Conservation (phyloP, 2,888 invertebrate species). For the Tanytarsus gracilentus region DNA sequence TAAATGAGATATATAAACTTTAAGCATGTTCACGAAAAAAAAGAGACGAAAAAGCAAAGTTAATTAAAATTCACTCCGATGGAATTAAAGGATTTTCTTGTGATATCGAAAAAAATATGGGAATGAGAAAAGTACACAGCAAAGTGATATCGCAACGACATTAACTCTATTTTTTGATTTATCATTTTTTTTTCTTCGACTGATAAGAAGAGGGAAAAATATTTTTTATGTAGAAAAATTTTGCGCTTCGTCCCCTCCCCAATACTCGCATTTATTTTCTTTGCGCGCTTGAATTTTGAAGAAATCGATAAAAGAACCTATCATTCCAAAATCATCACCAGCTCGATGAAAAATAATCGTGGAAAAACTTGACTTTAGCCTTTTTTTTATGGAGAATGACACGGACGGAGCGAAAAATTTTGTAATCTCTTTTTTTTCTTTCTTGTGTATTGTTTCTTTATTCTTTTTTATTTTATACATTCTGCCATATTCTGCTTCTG, state of each 20-base stretch:
- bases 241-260: neutral
- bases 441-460: constrained; percentile 2
- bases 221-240: too few relatives aligned
- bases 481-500: too few relatives aligned
- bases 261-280: neutral
- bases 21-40: neutral
- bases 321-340: constrained; percentile 18
- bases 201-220: neutral
- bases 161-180: constrained; percentile 2
- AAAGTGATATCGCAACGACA: constrained; percentile 10
- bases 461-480: too few relatives aligned
- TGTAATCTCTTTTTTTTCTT: neutral
- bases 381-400: constrained; percentile 24
- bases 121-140: neutral
- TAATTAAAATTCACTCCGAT: neutral
- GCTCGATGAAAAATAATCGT: constrained; percentile 7
- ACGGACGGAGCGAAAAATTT: constrained; percentile 2
- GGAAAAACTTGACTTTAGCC: constrained; percentile 8
- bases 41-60: neutral
- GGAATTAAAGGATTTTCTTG: constrained; percentile 10
- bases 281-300: constrained; percentile 1
- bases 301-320: constrained; percentile 14
- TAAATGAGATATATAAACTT: neutral
- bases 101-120: neutral
- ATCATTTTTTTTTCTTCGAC: constrained; percentile 12